Evolutionary conservation across 2,888 invertebrate genomes (phyloP).

Genomic region (Allygus modestus): DNA sequence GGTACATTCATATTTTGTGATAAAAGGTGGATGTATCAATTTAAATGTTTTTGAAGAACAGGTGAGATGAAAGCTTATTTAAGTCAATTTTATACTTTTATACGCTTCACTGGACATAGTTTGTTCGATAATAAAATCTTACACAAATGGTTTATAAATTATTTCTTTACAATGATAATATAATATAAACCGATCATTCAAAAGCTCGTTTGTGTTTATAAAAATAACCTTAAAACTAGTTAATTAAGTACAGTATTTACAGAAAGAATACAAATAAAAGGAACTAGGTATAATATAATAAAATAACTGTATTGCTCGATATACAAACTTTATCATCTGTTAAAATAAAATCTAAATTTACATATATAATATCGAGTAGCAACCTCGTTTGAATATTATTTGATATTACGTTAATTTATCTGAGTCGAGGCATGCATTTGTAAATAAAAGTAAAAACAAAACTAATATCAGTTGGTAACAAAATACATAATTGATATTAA

Average conservation of each 20-base stretch:
- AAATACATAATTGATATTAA: slow-evolving; percentile 36
- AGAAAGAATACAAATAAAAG: slow-evolving; percentile 65
- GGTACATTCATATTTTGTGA: too few species aligned
- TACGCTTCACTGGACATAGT: slow-evolving; percentile 48
- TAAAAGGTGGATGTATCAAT: slow-evolving; percentile 60
- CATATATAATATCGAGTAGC: slow-evolving; percentile 17
- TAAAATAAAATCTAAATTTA: slow-evolving; percentile 50
- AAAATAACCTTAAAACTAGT: slow-evolving; percentile 61
- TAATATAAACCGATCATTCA: slow-evolving; percentile 59
- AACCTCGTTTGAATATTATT: slow-evolving; percentile 7
- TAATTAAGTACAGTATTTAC: slow-evolving; percentile 68
- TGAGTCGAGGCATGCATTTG: slow-evolving; percentile 8
- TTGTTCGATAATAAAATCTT: slow-evolving; percentile 36
- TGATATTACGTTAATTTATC: slow-evolving; percentile 16
- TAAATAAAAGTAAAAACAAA: slow-evolving; percentile 3
- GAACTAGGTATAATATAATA: slow-evolving; percentile 64
- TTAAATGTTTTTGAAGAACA: slow-evolving; percentile 33
- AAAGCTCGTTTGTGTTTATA: slow-evolving; percentile 65
- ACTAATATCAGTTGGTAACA: slow-evolving; percentile 59
- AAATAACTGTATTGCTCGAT: slow-evolving; percentile 52
- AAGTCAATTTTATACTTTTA: slow-evolving; percentile 26
- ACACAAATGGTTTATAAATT: slow-evolving; percentile 40
- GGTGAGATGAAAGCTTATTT: slow-evolving; percentile 43
- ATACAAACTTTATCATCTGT: slow-evolving; percentile 45
- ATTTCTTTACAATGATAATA: slow-evolving; percentile 14